A percentile compares a stretch with the other conserved stretches of the same genome.
phyloP scores from a whole-genome alignment of 2,888 invertebrate species.

The Pandemis cinnamomeana region DNA sequence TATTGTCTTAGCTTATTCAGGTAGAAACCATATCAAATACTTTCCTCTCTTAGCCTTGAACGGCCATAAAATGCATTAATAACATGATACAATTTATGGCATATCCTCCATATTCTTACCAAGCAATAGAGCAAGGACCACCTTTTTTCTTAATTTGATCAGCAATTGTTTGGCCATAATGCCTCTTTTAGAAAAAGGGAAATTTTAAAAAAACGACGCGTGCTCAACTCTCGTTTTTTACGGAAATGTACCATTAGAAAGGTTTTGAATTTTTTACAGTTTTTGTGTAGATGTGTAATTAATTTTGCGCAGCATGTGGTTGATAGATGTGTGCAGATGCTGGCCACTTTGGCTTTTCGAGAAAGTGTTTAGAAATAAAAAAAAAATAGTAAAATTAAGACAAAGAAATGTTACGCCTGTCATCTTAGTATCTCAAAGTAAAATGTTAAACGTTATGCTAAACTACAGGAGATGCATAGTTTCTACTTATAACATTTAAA shows the following conservation, averaged over 20 bases:
- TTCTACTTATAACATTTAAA: not conserved
- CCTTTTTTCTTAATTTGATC: slow-evolving; percentile 79
- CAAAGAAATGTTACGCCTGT: no score
- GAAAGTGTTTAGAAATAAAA: slow-evolving; percentile 21
- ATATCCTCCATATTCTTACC: slow-evolving; percentile 58
- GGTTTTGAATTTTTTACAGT: slow-evolving; percentile 60
- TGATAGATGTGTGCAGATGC: slow-evolving; percentile 63
- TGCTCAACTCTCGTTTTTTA: slow-evolving; percentile 78
- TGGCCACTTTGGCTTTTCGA: slow-evolving; percentile 24
- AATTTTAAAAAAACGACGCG: slow-evolving; percentile 72
- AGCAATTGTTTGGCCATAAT: slow-evolving; percentile 74
- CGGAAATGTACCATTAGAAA: slow-evolving; percentile 64
- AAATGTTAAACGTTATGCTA: no score
- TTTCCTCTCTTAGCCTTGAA: no score
- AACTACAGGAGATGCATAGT: not conserved
- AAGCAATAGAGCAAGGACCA: slow-evolving; percentile 44
- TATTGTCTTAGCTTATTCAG: no score
- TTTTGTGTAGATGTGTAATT: slow-evolving; percentile 70
- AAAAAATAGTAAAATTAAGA: not conserved
- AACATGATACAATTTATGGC: slow-evolving; percentile 23
- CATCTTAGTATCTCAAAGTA: no score
- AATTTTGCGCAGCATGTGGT: slow-evolving; percentile 71
- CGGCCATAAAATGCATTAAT: not conserved
- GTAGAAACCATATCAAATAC: no score
- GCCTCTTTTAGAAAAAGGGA: slow-evolving; percentile 53